Evolutionary conservation across 2,113 vertebrate genomes (phyloP).

Genomic region (Eubucco bourcierii): DNA sequence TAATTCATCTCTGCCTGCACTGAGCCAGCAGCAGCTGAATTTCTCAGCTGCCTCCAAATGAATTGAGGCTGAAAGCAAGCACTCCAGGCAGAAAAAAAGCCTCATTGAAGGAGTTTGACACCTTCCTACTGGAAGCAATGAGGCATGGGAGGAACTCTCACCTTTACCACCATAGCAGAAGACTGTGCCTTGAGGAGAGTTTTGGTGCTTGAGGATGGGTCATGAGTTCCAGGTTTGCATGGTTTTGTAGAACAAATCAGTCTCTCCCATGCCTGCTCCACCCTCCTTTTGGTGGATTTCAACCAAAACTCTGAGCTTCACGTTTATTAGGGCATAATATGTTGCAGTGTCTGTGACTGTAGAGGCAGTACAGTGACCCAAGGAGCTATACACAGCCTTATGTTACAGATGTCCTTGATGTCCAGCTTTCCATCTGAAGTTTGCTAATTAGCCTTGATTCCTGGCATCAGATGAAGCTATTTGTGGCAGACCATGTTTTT

Average conservation of each 20-base stretch:
- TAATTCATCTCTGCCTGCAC: background rate
- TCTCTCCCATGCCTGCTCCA: fast-evolving
- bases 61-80: background rate
- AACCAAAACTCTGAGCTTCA: background rate
- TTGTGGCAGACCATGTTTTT: background rate
- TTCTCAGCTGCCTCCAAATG: background rate
- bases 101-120: background rate
- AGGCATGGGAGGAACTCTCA: fast-evolving
- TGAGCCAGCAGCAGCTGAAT: background rate
- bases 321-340: background rate
- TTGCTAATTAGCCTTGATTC: background rate
- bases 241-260: background rate
- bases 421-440: background rate
- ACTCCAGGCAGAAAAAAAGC: background rate
- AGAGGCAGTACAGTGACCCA: background rate
- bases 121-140: background rate
- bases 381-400: background rate
- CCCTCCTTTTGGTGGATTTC: background rate
- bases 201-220: background rate
- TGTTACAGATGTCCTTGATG: background rate
- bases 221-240: background rate
- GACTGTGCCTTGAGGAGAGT: background rate
- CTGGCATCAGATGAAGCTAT: background rate
- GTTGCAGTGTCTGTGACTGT: fast-evolving
- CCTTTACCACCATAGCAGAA: fast-evolving